Conservation (phyloP, 2,888 invertebrate genomes). For the Spisula subtruncata region DNA sequence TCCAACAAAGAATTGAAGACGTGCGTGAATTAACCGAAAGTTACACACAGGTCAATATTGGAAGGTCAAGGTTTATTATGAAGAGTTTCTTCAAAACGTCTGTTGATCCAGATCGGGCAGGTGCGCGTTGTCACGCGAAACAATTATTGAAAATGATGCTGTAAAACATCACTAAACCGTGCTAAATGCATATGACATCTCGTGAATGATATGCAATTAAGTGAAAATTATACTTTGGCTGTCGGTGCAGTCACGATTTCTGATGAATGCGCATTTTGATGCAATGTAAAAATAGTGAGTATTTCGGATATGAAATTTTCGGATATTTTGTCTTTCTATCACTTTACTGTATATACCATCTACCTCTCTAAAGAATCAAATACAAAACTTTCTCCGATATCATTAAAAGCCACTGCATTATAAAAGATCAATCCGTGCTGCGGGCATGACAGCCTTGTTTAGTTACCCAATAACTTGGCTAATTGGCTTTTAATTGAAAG, state of each 20-base stretch:
- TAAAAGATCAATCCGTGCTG: too few relatives aligned
- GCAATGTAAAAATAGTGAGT: background rate
- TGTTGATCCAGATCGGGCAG: constrained; percentile 33
- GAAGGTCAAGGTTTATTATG: background rate
- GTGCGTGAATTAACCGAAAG: background rate
- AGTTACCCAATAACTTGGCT: too few relatives aligned
- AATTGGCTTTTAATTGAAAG: too few relatives aligned
- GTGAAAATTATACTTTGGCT: background rate
- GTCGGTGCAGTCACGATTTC: background rate
- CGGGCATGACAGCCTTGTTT: too few relatives aligned
- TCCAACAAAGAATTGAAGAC: background rate
- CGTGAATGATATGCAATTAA: background rate
- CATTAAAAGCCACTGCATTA: too few relatives aligned
- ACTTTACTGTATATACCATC: too few relatives aligned
- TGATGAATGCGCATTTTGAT: background rate
- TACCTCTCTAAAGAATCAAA: too few relatives aligned
- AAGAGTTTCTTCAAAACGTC: constrained; percentile 33
- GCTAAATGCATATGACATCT: background rate
- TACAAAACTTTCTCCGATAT: too few relatives aligned
- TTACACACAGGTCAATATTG: background rate
- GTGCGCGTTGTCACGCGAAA: constrained; percentile 43
- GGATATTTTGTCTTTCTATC: background rate
- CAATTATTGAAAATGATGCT: background rate
- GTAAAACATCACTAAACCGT: background rate
- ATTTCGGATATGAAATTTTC: background rate